Base-by-base conservation (phyloP, 2,888 invertebrate genomes). In the Dicyrtomina minuta region DNA sequence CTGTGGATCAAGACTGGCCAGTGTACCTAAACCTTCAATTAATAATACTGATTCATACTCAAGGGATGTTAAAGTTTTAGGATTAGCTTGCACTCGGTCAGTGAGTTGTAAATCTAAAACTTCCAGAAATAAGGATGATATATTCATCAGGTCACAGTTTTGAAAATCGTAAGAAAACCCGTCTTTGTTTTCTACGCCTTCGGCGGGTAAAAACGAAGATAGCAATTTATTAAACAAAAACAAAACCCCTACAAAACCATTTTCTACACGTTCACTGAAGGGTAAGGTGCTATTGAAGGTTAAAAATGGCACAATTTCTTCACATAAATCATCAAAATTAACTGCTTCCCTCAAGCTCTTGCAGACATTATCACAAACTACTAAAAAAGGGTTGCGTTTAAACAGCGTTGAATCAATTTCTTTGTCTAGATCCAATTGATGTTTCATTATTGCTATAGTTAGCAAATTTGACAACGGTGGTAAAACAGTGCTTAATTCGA, bases 21-120 rank as follows among this genome's bases (percentile, higher is more conserved):
- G 43, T 12, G 71, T 46, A 0, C 70, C 65, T 53, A 77, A 33
- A 15, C 75, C 75, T 70, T 77, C 70, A 10, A 77, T 17, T 13
- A 75, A 22, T 22, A 70, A 56, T 0, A 68, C 51, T 39, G 53
- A 59, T 65, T 72, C 62, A 13, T 70, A 53, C 41, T 74, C 73
- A 17, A 70, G 12, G 12, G 26, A 39, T 20, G 13, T 39, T 27
- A 22, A n/a, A 15, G 27, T 27, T 55, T 33, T 61, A 39, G 41
- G 74, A 44, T 24, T 72, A 62, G 53, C 65, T 41, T 22, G 20
- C 62, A 3, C 8, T 33, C 33, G 33, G 70, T 68, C 27, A 22
- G 44, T n/a, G 70, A 44, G 33, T 33, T 49, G 74, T 66, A 71
- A 26, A 33, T 74, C 70, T 17, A 75, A 17, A 24, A 74, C 24